Conservation (phyloP, 2,113 vertebrate genomes). For the Takifugu bimaculatus region DNA sequence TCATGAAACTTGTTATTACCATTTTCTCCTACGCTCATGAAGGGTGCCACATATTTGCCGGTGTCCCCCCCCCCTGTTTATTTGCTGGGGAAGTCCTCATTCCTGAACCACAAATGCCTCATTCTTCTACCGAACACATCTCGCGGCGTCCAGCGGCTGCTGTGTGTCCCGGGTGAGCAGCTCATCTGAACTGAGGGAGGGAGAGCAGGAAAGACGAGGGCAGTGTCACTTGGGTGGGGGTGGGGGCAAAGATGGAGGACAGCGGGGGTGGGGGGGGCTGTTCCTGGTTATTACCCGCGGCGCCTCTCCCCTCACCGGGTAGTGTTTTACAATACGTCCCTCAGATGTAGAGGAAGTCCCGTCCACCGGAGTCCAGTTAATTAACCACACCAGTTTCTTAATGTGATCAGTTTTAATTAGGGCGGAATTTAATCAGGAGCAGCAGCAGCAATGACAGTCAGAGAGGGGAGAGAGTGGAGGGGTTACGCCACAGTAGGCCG, state of each 20-base stretch:
- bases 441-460: constrained; percentile 30
- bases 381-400: constrained; percentile 99
- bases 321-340: constrained; percentile 80
- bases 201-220: background rate
- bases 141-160: too few relatives aligned
- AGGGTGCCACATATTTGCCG: too few relatives aligned
- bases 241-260: background rate
- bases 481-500: constrained; percentile 84
- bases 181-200: constrained; percentile 7
- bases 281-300: constrained; percentile 12
- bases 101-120: too few relatives aligned
- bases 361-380: constrained; percentile 92
- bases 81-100: too few relatives aligned
- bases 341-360: constrained; percentile 84
- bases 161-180: too few relatives aligned
- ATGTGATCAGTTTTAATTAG: constrained; percentile 99
- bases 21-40: too few relatives aligned
- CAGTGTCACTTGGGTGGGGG: background rate
- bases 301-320: constrained; percentile 55
- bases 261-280: constrained; percentile 5
- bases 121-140: too few relatives aligned
- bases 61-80: too few relatives aligned
- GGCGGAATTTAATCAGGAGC: constrained; percentile 87
- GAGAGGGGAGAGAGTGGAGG: constrained; percentile 41
- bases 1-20: too few relatives aligned